Evolutionary conservation across 2,888 invertebrate genomes (phyloP).

Genomic region (Proisotoma minuta): DNA sequence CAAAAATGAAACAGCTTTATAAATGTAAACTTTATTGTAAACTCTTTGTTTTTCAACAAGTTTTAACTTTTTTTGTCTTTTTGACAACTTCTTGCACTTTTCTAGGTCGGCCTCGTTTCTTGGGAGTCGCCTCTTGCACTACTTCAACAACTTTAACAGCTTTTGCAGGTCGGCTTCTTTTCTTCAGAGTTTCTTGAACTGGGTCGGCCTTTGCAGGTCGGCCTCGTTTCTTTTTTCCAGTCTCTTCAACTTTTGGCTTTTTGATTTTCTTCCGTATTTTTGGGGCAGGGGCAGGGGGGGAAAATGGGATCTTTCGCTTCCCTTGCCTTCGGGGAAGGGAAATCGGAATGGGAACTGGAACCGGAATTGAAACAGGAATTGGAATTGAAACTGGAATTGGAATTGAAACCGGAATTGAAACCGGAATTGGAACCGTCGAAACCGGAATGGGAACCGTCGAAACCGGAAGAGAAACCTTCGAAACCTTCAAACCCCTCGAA

Average conservation of each 20-base stretch:
- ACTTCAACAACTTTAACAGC: too few species aligned
- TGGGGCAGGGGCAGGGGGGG: background rate
- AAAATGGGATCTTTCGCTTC: background rate
- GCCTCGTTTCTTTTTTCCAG: background rate
- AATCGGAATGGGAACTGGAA: background rate
- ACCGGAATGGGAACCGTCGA: too few species aligned
- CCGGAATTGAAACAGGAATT: too few species aligned
- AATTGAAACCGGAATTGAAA: too few species aligned
- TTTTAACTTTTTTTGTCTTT: background rate
- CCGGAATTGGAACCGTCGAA: too few species aligned
- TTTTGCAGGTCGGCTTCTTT: too few species aligned
- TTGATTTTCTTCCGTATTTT: background rate
- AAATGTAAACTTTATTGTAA: too few species aligned
- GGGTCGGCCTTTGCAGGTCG: background rate
- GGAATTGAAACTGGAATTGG: too few species aligned
- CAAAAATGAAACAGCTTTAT: too few species aligned
- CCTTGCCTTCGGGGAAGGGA: too few species aligned
- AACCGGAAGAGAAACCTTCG: too few species aligned
- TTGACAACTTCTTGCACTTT: background rate
- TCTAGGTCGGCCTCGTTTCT: background rate
- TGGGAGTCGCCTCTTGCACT: background rate
- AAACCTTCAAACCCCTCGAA: too few species aligned
- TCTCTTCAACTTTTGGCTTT: background rate
- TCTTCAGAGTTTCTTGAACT: background rate
- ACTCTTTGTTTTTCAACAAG: background rate